Evolutionary conservation across 2,888 invertebrate species (phyloP).

Genomic region (Acronicta psi): DNA sequence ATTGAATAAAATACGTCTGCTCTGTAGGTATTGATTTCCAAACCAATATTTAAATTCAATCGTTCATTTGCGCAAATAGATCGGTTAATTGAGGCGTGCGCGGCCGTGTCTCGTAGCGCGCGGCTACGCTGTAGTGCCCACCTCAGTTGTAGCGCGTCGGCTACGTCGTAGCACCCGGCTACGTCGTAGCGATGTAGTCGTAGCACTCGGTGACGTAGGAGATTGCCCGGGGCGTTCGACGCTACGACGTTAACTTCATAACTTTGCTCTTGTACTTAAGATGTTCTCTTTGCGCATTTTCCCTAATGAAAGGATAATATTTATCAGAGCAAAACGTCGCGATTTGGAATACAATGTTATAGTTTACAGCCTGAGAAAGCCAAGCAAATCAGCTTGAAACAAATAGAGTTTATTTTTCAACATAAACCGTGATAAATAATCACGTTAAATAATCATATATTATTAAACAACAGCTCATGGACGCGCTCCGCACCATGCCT

Average conservation of each 20-base stretch:
- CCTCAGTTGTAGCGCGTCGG: constrained; percentile 12
- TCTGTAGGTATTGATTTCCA: constrained; percentile 1
- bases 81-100: constrained; percentile 28
- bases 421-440: neutral
- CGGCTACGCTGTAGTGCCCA: constrained; percentile 25
- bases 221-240: constrained; percentile 8
- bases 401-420: neutral
- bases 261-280: constrained; percentile 16
- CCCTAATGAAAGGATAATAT: constrained; percentile 19
- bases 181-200: constrained; percentile 31
- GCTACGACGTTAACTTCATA: constrained; percentile 13
- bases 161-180: constrained; percentile 27
- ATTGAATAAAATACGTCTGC: neutral
- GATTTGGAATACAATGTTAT: neutral
- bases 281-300: constrained; percentile 16
- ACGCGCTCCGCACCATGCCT: no score
- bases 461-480: no score
- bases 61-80: constrained; percentile 25
- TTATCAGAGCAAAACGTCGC: neutral
- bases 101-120: constrained; percentile 18
- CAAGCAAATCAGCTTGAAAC: neutral
- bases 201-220: constrained; percentile 30
- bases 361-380: neutral
- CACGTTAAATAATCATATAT: no score
- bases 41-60: constrained; percentile 9